phyloP scores from a whole-genome alignment of 30 jellyfish, hydroid and myxozoan species.

The Sanderia malayensis region DNA sequence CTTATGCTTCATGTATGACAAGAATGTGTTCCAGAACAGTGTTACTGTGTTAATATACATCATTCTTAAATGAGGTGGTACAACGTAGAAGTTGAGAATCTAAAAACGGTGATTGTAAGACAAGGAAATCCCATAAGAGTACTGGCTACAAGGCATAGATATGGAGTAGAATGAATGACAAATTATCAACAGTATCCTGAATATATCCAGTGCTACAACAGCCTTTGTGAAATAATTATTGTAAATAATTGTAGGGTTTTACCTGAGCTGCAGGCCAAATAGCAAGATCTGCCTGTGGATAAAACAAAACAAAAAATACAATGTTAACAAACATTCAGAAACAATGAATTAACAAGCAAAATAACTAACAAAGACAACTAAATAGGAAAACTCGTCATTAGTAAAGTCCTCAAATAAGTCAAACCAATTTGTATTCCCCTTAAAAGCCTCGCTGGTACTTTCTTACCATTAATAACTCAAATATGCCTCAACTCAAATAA shows the following conservation, averaged over 20 bases:
- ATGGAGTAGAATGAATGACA: not conserved
- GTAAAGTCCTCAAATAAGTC: no score
- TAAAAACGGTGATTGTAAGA: conserved; percentile 7
- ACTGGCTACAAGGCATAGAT: not conserved
- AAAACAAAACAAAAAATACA: not conserved
- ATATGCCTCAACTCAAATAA: no score
- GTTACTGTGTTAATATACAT: conserved; percentile 62
- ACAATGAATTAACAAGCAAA: no score
- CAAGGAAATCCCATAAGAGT: not conserved
- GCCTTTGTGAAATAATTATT: no score
- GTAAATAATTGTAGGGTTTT: no score
- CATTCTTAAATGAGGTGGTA: conserved; percentile 66
- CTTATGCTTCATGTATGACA: conserved; percentile 72
- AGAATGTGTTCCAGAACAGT: conserved; percentile 66
- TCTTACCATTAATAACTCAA: no score
- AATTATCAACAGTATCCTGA: no score
- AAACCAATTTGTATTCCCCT: no score
- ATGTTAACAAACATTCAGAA: not conserved
- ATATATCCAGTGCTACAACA: no score
- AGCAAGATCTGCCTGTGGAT: conserved; percentile 60
- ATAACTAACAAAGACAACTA: no score
- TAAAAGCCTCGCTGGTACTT: no score
- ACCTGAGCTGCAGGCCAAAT: conserved; percentile 91
- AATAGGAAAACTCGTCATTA: no score
- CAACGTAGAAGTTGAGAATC: conserved; percentile 66